Conservation (phyloP, 2,888 invertebrate genomes). For the Lycophotia porphyrea region DNA sequence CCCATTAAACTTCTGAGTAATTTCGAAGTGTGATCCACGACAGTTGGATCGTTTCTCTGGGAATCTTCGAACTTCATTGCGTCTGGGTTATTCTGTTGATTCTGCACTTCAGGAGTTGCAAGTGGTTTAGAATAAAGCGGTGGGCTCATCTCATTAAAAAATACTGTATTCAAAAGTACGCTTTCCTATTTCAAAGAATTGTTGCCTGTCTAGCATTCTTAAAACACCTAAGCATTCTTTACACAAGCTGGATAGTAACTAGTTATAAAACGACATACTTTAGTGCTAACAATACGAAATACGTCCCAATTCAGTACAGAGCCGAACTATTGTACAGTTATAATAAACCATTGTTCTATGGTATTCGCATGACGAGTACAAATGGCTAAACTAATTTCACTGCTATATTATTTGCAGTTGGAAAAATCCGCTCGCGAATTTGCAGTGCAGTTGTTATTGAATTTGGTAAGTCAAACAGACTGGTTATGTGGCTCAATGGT, state of each 20-base stretch:
- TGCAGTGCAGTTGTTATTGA: slow-evolving; percentile 2
- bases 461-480: slow-evolving; percentile 17
- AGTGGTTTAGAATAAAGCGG: background rate
- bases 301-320: slow-evolving; percentile 25
- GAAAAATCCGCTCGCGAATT: slow-evolving; percentile 28
- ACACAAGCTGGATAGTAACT: background rate
- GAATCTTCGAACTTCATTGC: background rate
- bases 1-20: background rate
- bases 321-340: slow-evolving; percentile 48
- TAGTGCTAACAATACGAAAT: slow-evolving; percentile 44
- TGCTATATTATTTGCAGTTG: slow-evolving; percentile 35
- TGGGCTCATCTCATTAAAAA: background rate
- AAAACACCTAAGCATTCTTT: background rate
- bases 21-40: background rate
- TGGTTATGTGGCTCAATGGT: background rate
- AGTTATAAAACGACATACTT: background rate
- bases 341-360: slow-evolving; percentile 51
- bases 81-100: background rate
- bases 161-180: background rate
- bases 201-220: background rate
- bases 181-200: background rate
- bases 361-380: slow-evolving; percentile 48
- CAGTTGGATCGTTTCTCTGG: background rate
- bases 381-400: slow-evolving; percentile 44
- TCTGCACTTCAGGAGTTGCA: background rate